A percentile compares a stretch with the other conserved stretches of the same genome.
phyloP scores from a whole-genome alignment of 1,140 invertebrate genomes.

The Ephestia elutella region DNA sequence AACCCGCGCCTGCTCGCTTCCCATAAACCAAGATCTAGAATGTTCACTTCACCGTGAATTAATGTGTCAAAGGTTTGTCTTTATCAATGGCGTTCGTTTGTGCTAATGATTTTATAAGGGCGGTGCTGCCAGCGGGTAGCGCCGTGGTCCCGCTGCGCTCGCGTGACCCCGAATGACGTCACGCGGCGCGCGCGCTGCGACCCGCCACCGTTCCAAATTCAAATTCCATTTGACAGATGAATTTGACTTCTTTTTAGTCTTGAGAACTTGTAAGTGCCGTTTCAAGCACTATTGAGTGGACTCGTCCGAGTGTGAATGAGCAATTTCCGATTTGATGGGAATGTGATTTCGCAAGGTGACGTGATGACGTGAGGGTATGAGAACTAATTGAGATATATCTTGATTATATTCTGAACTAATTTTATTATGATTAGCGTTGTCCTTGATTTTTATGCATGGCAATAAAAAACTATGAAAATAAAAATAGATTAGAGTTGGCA shows the following conservation, averaged over 20 bases:
- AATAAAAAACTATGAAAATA: too few relatives aligned
- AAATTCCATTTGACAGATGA: constrained; percentile 59
- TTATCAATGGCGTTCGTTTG: constrained; percentile 30
- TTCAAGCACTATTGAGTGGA: constrained; percentile 24
- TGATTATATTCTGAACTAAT: background rate
- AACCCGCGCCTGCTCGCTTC: constrained; percentile 47
- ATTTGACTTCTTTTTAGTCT: constrained; percentile 49
- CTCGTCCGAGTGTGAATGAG: constrained; percentile 59
- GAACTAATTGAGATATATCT: constrained; percentile 10
- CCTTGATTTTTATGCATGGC: background rate
- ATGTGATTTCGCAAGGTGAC: constrained; percentile 23
- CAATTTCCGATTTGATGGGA: constrained; percentile 58
- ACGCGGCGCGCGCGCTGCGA: constrained; percentile 42
- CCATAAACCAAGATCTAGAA: constrained; percentile 63
- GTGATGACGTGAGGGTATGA: constrained; percentile 13
- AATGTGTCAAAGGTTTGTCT: constrained; percentile 53
- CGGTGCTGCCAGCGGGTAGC: constrained; percentile 35
- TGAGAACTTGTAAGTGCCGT: constrained; percentile 42
- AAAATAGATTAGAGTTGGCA: too few relatives aligned
- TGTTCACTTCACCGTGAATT: constrained; percentile 58
- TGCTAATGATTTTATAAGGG: constrained; percentile 40
- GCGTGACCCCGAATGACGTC: constrained; percentile 49
- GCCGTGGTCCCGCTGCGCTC: constrained; percentile 39
- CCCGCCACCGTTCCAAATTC: constrained; percentile 33
- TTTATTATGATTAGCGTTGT: constrained; percentile 6